Evolutionary conservation across 2,888 invertebrate genomes (phyloP).

Genomic region (Drosophila colorata): DNA sequence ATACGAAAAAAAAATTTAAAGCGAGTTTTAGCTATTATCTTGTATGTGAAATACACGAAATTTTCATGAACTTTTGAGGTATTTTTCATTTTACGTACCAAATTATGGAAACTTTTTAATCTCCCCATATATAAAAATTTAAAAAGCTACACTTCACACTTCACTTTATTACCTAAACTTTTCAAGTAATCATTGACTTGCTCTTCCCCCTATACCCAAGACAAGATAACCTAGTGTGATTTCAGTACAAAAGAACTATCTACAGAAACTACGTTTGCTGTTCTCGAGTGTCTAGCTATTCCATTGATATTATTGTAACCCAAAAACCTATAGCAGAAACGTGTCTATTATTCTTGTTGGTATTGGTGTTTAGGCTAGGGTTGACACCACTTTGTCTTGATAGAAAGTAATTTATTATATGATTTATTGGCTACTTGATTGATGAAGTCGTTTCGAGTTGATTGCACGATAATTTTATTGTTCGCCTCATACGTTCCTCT

Average conservation of each 20-base stretch:
- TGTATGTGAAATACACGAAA: background rate
- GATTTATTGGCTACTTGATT: slow-evolving; percentile 76
- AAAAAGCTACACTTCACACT: too few species aligned
- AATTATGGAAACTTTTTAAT: too few species aligned
- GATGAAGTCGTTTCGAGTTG: slow-evolving; percentile 72
- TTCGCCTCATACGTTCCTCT: slow-evolving; percentile 31
- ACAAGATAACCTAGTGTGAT: background rate
- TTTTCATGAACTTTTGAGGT: too few species aligned
- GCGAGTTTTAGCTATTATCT: background rate
- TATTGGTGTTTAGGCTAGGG: slow-evolving; percentile 33
- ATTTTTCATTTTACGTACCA: too few species aligned
- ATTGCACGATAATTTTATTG: slow-evolving; percentile 72
- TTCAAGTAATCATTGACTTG: background rate
- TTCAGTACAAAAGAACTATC: background rate
- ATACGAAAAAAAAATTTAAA: background rate
- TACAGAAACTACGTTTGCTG: background rate
- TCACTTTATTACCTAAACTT: background rate
- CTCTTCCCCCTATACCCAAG: background rate
- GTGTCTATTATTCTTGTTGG: slow-evolving; percentile 13
- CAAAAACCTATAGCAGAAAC: slow-evolving; percentile 10
- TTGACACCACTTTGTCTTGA: slow-evolving; percentile 73
- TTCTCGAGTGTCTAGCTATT: background rate
- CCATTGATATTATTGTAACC: slow-evolving; percentile 24
- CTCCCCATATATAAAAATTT: too few species aligned
- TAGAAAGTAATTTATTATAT: slow-evolving; percentile 68